These are phyloP conservation scores for Diploptera punctata DNA, from an alignment of 2,888 invertebrate genomes.

Conservation along the genomic window DNA sequence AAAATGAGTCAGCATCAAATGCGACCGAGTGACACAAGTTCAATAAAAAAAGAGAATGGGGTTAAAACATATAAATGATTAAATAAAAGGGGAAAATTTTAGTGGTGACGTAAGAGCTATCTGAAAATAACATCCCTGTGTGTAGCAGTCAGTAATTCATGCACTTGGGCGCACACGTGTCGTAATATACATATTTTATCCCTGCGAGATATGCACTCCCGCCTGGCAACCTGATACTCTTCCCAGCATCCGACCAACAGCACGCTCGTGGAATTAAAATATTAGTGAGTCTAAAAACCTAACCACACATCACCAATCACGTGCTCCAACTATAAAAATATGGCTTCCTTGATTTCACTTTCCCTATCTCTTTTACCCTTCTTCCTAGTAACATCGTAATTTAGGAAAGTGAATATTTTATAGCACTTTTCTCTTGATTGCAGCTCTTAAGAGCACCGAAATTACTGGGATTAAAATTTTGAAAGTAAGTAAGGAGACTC, in stretches of 20 bases:
- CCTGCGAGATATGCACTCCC: neutral
- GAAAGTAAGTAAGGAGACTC: neutral
- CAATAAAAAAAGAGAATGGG: too few species aligned
- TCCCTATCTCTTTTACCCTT: slow-evolving; percentile 7
- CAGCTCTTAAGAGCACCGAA: neutral
- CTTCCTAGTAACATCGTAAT: neutral
- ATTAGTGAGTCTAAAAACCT: slow-evolving; percentile 33
- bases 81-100: too few species aligned
- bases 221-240: slow-evolving; percentile 19
- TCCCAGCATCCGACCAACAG: neutral
- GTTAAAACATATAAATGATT: too few species aligned
- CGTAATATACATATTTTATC: slow-evolving; percentile 27
- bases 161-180: slow-evolving; percentile 1
- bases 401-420: neutral
- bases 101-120: neutral
- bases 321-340: slow-evolving; percentile 19
- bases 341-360: slow-evolving; percentile 17
- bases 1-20: too few species aligned
- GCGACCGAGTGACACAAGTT: too few species aligned
- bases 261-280: slow-evolving; percentile 40
- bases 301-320: slow-evolving; percentile 26
- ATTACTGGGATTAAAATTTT: neutral
- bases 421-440: neutral
- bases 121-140: neutral
- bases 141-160: neutral